Evolutionary conservation across 2,113 vertebrate genomes (phyloP).

Genomic region (Narcine bancroftii): DNA sequence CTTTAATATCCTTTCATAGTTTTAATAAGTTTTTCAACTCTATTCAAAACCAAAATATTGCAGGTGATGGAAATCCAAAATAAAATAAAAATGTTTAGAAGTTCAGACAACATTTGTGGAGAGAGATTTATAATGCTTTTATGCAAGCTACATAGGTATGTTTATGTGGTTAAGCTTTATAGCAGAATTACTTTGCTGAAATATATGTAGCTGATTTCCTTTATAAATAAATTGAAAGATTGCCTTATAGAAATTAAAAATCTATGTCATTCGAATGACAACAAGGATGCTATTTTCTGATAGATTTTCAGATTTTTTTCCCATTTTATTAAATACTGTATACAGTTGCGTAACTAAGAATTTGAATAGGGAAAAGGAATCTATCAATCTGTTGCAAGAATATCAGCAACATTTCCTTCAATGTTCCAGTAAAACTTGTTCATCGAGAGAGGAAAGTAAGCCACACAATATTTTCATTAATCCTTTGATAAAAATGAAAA

Average conservation of each 20-base stretch:
- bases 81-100: too few relatives aligned
- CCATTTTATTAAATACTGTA: not conserved
- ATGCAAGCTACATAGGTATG: not conserved
- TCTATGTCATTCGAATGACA: not conserved
- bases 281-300: not conserved
- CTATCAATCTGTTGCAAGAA: not conserved
- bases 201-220: not conserved
- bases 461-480: not conserved
- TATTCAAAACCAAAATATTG: not conserved
- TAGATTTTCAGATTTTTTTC: not conserved
- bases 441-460: not conserved
- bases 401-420: not conserved
- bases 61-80: too few relatives aligned
- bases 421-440: not conserved
- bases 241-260: not conserved
- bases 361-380: not conserved
- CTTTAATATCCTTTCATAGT: not conserved
- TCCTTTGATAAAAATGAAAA: not conserved
- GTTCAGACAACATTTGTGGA: too few relatives aligned
- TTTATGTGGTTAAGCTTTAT: not conserved
- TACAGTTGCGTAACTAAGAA: not conserved
- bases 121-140: not conserved
- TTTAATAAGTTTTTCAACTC: constrained; percentile 20
- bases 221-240: not conserved
- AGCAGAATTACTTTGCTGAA: not conserved